phyloP scores from a whole-genome alignment of 2,797 vertebrate genomes.

The Peromyscus eremicus region DNA sequence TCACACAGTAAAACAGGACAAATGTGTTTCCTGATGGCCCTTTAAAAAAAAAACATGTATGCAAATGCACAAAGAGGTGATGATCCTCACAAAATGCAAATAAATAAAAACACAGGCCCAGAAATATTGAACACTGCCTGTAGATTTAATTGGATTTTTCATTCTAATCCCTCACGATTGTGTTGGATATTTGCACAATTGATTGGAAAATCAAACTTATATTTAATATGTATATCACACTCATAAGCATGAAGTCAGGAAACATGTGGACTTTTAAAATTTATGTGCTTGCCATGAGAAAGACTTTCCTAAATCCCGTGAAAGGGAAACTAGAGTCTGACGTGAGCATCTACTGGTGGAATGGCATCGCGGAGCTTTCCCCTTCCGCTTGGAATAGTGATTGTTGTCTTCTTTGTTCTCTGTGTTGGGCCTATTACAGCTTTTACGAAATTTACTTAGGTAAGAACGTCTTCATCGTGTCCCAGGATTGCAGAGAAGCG shows the following conservation, averaged over 20 bases:
- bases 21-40: background rate
- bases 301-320: background rate
- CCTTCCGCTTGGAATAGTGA: background rate
- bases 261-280: background rate
- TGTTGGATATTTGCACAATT: slow-evolving; percentile 63
- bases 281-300: background rate
- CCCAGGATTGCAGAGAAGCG: background rate
- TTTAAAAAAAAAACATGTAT: background rate
- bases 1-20: background rate
- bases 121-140: background rate
- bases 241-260: slow-evolving; percentile 13
- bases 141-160: slow-evolving; percentile 69
- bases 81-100: slow-evolving; percentile 34
- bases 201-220: slow-evolving; percentile 36
- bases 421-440: slow-evolving; percentile 42
- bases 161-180: slow-evolving; percentile 20
- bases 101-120: slow-evolving; percentile 52
- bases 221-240: slow-evolving; percentile 41
- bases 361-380: slow-evolving; percentile 16
- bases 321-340: background rate
- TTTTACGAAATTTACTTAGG: slow-evolving; percentile 63
- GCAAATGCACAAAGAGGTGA: slow-evolving; percentile 13
- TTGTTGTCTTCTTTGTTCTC: background rate
- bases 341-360: background rate
- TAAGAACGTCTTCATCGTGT: slow-evolving; percentile 62